These are phyloP conservation scores for Esox niger DNA, from an alignment of 2,113 vertebrate species.

Conservation along the genomic window DNA sequence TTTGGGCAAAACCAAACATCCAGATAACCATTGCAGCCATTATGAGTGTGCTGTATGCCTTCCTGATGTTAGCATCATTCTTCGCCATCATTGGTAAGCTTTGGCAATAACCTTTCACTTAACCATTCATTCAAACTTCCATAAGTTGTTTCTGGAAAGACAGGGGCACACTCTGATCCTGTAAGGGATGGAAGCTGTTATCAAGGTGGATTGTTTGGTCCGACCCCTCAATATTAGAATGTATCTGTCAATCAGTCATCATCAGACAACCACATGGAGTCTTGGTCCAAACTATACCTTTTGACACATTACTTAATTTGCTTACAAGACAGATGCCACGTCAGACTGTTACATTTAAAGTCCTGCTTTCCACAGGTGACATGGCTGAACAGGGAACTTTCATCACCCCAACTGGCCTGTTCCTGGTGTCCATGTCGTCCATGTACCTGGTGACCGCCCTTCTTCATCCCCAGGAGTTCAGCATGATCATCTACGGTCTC, in stretches of 20 bases:
- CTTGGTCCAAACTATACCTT: no score
- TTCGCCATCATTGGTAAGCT: constrained; percentile 75
- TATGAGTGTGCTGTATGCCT: constrained; percentile 76
- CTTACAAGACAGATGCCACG: background rate
- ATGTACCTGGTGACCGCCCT: constrained; percentile 73
- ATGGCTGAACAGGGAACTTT: constrained; percentile 73
- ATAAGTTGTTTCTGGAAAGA: no score
- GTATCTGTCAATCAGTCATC: no score
- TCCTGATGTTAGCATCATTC: constrained; percentile 78
- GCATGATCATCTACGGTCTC: constrained; percentile 75
- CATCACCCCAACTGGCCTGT: constrained; percentile 75
- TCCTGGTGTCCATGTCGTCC: constrained; percentile 73
- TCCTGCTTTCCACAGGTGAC: constrained; percentile 59
- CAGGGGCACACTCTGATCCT: no score
- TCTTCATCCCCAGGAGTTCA: constrained; percentile 74
- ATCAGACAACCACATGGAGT: no score
- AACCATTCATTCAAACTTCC: no score
- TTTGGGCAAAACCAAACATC: constrained; percentile 61
- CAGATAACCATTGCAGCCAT: constrained; percentile 74
- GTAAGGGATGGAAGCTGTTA: no score
- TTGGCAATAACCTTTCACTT: no score
- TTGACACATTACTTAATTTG: no score
- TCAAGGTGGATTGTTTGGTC: no score
- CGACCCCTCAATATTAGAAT: no score
- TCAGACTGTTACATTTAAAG: background rate